Evolutionary conservation across 2,888 invertebrate species (phyloP).

Genomic region (Ashinkailepas kermadecensis): DNA sequence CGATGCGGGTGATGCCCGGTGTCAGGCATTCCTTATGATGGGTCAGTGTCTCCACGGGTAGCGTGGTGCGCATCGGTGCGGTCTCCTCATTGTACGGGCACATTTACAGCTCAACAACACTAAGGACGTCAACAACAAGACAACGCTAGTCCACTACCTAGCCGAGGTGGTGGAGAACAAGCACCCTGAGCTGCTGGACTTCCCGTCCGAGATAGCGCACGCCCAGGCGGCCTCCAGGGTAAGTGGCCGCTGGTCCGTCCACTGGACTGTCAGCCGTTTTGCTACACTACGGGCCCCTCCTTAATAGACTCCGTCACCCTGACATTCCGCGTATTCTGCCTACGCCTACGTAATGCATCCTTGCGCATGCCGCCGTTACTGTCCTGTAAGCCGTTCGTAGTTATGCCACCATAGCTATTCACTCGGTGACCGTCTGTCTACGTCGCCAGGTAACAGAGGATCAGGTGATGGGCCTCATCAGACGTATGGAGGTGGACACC

Average conservation of each 20-base stretch:
- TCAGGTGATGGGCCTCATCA: constrained; percentile 47
- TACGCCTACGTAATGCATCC: too few relatives aligned
- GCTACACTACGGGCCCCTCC: too few relatives aligned
- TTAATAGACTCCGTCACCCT: too few relatives aligned
- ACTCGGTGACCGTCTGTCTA: constrained; percentile 19
- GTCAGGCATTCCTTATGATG: neutral
- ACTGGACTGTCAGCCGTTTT: too few relatives aligned
- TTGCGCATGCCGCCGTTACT: neutral
- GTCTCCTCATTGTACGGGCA: too few relatives aligned
- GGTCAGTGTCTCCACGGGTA: constrained; percentile 29
- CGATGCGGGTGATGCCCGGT: too few relatives aligned
- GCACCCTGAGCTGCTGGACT: constrained; percentile 73
- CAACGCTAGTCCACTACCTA: constrained; percentile 84
- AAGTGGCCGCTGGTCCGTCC: too few relatives aligned
- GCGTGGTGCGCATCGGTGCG: constrained; percentile 34
- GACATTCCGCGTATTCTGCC: too few relatives aligned
- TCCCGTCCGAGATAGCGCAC: constrained; percentile 81
- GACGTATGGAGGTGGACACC: constrained; percentile 79
- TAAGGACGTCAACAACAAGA: constrained; percentile 86
- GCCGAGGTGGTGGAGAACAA: constrained; percentile 80
- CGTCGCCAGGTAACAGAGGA: constrained; percentile 43
- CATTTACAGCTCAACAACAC: constrained; percentile 61
- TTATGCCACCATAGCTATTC: too few relatives aligned
- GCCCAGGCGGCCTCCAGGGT: constrained; percentile 68
- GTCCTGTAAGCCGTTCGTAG: neutral